Conservation (phyloP, 2,797 vertebrate species). For the Poeciliopsis paucimaculata region DNA sequence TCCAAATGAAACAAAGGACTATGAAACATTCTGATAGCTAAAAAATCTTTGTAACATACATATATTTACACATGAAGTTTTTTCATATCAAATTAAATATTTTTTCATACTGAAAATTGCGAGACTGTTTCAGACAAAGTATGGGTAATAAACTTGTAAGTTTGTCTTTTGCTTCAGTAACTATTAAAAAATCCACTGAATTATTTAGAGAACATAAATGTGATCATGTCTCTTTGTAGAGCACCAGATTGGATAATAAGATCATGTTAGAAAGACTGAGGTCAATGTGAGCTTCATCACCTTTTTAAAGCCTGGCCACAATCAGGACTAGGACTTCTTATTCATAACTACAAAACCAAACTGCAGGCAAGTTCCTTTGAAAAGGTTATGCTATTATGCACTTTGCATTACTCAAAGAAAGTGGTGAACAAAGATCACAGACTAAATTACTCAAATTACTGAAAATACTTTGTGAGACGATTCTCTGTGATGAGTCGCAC, state of each 20-base stretch:
- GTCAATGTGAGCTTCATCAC: not conserved
- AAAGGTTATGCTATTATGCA: not conserved
- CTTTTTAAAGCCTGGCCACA: not conserved
- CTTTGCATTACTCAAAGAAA: not conserved
- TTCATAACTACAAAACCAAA: not conserved
- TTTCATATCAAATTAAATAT: not conserved
- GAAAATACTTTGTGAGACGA: slow-evolving; percentile 39
- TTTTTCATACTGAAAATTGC: not conserved
- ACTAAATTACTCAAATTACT: slow-evolving; percentile 42
- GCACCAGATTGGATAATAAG: not conserved
- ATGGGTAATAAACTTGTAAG: too few relatives aligned
- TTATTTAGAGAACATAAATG: not conserved
- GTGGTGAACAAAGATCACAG: slow-evolving; percentile 33
- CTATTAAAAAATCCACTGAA: not conserved
- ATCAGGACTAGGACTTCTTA: not conserved
- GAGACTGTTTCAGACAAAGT: not conserved
- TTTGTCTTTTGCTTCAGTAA: not conserved
- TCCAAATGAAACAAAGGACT: not conserved
- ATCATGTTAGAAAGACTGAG: not conserved
- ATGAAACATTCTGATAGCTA: not conserved
- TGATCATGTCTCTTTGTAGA: not conserved
- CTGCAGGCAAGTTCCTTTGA: not conserved
- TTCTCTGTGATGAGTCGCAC: slow-evolving; percentile 64
- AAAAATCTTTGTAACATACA: not conserved
- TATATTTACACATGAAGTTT: not conserved